Base-by-base conservation (phyloP, 2,797 vertebrate species). In the Astyanax mexicanus region DNA sequence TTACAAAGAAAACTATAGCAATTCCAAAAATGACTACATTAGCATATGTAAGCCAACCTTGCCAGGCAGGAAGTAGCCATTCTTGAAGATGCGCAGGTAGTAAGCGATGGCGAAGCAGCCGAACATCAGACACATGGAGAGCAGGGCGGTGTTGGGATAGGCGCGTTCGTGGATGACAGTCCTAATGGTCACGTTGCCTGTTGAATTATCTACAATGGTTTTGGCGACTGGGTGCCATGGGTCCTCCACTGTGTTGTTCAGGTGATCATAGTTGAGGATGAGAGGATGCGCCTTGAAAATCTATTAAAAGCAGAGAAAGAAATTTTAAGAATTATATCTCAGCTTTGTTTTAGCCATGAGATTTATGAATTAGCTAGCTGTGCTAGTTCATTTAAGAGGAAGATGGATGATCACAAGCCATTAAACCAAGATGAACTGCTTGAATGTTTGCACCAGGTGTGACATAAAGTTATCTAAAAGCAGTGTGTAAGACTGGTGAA, bases 91-190 rank as follows among this genome's bases (percentile, higher is more conserved):
- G 9, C 96, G 94, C 19, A 97, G 87, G 67, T 91, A 94, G 82
- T 86, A 95, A 37, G 96, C 96, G 0, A 95, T 92, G 3, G 94
- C 92, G 87, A 97, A 97, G 73, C 95, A 95, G 17, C 96, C 94
- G 0, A 93, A 83, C 95, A 96, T 97, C 71, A 97, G 93, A 83
- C 95, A 95, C 83, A 96, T 94, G 68, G 96, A 97, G 17, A 97
- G 92, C 78, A 94, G 90, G 2, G 77, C 88, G 0, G 93, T 95
- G 89, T 95, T 95, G 55, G 94, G 93, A 80, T 93, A 93, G 7
- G 90, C 45, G 0, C 69, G 79, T 52, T 85, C 86, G 9, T 21
- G 23, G 2, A 91, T 55, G 0, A 67, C 83, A 42, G 83, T 69
- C 35, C 80, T 7, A 1, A 86, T 52, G 2, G 89, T 90, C 0